Conservation (phyloP, 2,797 vertebrate species). For the Takifugu rubripes region DNA sequence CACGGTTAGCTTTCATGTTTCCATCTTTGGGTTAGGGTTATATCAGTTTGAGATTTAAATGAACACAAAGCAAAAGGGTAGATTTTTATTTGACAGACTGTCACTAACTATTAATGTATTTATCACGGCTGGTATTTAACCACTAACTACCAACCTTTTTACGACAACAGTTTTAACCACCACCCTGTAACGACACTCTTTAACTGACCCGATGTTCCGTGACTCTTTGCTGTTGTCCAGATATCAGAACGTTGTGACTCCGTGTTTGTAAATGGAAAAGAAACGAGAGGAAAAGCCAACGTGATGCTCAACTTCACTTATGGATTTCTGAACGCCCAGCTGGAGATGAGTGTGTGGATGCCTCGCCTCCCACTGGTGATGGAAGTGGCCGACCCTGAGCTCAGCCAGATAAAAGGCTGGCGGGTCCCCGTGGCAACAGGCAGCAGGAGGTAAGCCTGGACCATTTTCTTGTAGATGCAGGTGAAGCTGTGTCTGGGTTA, state of each 20-base stretch:
- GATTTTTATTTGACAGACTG: too few species aligned
- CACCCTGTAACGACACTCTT: neutral
- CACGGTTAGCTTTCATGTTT: too few species aligned
- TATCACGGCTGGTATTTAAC: too few species aligned
- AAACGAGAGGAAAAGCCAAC: conserved; percentile 81
- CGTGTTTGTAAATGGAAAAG: conserved; percentile 88
- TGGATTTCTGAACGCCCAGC: conserved; percentile 84
- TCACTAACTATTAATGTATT: too few species aligned
- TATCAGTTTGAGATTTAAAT: too few species aligned
- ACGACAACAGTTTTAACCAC: too few species aligned
- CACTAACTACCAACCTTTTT: too few species aligned
- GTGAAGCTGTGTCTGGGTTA: too few species aligned
- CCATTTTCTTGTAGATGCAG: too few species aligned
- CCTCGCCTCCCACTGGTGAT: conserved; percentile 88
- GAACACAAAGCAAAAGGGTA: too few species aligned
- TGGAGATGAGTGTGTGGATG: conserved; percentile 88
- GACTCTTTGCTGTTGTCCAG: conserved; percentile 53
- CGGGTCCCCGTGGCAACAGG: conserved; percentile 81
- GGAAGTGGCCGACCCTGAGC: conserved; percentile 86
- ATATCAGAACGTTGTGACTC: conserved; percentile 89
- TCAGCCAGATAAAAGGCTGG: conserved; percentile 97
- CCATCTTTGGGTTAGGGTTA: too few species aligned
- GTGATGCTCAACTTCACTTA: conserved; percentile 87
- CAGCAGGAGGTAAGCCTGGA: conserved; percentile 75
- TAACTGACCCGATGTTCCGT: neutral